Base-by-base conservation (phyloP, 2,888 invertebrate genomes). In the Patella depressa region DNA sequence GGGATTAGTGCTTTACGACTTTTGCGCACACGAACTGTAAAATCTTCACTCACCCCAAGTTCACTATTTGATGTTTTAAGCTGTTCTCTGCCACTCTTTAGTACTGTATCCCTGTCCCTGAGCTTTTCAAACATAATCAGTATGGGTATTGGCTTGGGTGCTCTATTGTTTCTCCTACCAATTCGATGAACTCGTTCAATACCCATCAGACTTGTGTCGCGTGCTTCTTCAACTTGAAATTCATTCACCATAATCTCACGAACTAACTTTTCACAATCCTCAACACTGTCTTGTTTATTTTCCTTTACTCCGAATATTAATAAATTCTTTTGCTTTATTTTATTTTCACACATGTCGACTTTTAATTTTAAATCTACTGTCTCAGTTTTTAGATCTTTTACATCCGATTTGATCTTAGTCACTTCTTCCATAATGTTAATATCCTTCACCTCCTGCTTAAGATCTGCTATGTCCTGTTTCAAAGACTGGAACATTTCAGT, bases 111-210 rank as follows among this genome's bases (percentile, higher is more conserved):
- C 14, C 65, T 65, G 12, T 65, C 65, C 12, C 24, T 65, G 9
- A 65, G 24, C 5, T 12, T 65, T 7, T 65, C 9, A 12, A 65
- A 65, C 9, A 65, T 24, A 65, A 65, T 12, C 24, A 19, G 7
- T n/a, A n/a, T n/a, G n/a, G n/a, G n/a, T n/a, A n/a, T n/a, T n/a
- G 19, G 65, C 24, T 65, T 65, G 24, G n/a, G 19, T n/a, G 65
- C 19, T 65, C 24, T 65, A 14, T 65, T n/a, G n/a, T 65, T n/a
- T 65, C 12, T n/a, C 24, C 19, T 65, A 3, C 65, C 65, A 65
- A 65, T n/a, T 5, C 65, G 65, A 2, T 65, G 65, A 65, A 65
- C 65, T 65, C 19, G n/a, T 65, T 65, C 65, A n/a, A 65, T 65
- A n/a, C 65, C 12, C 19, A 65, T 65, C 65, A 11, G n/a, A 19